Conservation (phyloP, 2,113 vertebrate species). For the Nasalis larvatus region DNA sequence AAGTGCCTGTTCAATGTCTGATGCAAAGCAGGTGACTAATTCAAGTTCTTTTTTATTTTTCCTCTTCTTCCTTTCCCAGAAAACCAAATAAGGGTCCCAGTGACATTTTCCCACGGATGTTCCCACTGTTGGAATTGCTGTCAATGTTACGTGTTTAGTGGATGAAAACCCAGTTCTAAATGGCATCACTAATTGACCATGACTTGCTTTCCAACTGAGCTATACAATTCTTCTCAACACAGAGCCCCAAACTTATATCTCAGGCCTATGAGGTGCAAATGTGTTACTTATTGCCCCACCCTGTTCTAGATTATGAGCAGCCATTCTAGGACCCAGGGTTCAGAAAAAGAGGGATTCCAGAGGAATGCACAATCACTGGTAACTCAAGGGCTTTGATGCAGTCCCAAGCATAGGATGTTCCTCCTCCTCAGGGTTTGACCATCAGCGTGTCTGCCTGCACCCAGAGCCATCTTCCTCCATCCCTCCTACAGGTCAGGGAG, state of each 20-base stretch:
- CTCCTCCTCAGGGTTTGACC: neutral
- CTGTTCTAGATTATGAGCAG: neutral
- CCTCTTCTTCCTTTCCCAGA: neutral
- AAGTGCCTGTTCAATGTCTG: no score
- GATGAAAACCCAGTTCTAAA: no score
- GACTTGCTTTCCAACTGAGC: neutral
- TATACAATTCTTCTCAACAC: neutral
- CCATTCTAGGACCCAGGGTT: neutral
- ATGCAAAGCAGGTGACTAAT: no score
- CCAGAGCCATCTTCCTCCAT: rapidly evolving
- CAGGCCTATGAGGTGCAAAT: neutral
- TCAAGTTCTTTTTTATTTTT: no score
- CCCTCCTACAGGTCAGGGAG: neutral
- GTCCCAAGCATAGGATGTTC: rapidly evolving
- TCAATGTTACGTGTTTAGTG: rapidly evolving
- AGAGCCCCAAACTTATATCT: neutral
- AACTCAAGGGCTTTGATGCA: neutral
- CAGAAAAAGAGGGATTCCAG: neutral
- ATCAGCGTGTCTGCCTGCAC: rapidly evolving
- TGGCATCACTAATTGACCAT: no score
- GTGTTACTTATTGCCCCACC: neutral
- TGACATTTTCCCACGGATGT: rapidly evolving
- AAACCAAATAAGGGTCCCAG: neutral
- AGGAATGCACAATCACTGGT: neutral
- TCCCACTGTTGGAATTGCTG: neutral